These are phyloP conservation scores for Willisornis vidua DNA, from an alignment of 2,113 vertebrate species.

Conservation along the genomic window DNA sequence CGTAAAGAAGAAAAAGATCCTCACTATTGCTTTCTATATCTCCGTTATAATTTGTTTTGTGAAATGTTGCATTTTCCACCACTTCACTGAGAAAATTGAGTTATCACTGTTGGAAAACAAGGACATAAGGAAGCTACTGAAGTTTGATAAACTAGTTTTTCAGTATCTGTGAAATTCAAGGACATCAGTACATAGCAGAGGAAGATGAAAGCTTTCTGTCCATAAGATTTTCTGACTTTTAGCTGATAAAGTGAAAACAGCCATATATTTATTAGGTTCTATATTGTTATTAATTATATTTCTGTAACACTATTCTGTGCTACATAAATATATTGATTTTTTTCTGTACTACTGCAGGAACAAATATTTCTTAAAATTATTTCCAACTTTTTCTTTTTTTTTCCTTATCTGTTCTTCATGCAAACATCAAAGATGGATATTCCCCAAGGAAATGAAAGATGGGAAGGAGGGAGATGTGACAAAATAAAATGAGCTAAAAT, in stretches of 20 bases:
- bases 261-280: constrained; percentile 10
- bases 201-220: not conserved
- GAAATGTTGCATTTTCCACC: constrained; percentile 30
- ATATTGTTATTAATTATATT: not conserved
- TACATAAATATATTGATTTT: not conserved
- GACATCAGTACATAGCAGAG: not conserved
- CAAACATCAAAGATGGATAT: not conserved
- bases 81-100: constrained; percentile 44
- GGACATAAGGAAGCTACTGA: constrained; percentile 52
- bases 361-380: not conserved
- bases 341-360: not conserved
- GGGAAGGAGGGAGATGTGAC: not conserved
- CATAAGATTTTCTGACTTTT: not conserved
- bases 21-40: not conserved
- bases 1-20: not conserved
- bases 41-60: constrained; percentile 16
- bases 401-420: not conserved
- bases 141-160: constrained; percentile 44
- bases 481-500: not conserved
- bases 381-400: not conserved
- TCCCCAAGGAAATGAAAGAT: not conserved
- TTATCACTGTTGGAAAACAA: constrained; percentile 42
- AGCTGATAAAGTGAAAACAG: not conserved
- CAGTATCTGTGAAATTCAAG: constrained; percentile 49
- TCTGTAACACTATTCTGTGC: not conserved